A percentile compares a stretch with the other conserved stretches of the same genome.
phyloP scores from a whole-genome alignment of 92 coral and sea anemone species.

The Muricea muricata region DNA sequence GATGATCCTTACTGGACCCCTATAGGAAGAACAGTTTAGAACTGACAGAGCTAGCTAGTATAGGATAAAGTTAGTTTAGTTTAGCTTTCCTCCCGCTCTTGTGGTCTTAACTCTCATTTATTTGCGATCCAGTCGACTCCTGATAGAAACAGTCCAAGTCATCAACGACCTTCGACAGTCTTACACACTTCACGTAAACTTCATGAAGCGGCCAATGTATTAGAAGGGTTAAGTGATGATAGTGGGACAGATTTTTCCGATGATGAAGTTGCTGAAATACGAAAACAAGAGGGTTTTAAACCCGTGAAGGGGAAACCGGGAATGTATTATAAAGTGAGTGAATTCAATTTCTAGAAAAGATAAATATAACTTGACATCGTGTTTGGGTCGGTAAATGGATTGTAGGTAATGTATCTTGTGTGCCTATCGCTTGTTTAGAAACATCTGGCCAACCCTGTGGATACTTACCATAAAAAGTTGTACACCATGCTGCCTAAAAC shows the following conservation, averaged over 20 bases:
- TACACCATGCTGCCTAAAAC: constrained; percentile 97
- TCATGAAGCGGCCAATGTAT: constrained; percentile 70
- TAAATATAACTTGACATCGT: not conserved
- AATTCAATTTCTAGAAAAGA: not conserved
- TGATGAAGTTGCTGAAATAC: constrained; percentile 90
- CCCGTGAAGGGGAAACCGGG: constrained; percentile 99
- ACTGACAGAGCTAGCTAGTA: not conserved
- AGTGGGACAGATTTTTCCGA: constrained; percentile 97
- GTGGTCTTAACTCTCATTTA: not conserved
- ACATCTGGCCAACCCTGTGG: constrained; percentile 95
- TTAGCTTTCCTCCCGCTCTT: not conserved
- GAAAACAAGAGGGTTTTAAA: constrained; percentile 84
- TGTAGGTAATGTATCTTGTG: no score
- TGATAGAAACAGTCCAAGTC: constrained; percentile 29
- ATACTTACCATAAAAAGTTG: constrained; percentile 93
- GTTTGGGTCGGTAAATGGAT: no score
- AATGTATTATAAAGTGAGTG: constrained; percentile 89
- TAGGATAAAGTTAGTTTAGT: not conserved
- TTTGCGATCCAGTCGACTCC: constrained; percentile 4
- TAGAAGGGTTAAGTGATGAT: constrained; percentile 81
- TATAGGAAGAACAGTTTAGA: no score
- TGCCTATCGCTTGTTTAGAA: constrained; percentile 58
- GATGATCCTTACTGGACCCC: no score
- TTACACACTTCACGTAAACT: constrained; percentile 92
- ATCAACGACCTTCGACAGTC: constrained; percentile 83